Base-by-base conservation (phyloP, 2,797 vertebrate genomes). In the Pangasius macronema region DNA sequence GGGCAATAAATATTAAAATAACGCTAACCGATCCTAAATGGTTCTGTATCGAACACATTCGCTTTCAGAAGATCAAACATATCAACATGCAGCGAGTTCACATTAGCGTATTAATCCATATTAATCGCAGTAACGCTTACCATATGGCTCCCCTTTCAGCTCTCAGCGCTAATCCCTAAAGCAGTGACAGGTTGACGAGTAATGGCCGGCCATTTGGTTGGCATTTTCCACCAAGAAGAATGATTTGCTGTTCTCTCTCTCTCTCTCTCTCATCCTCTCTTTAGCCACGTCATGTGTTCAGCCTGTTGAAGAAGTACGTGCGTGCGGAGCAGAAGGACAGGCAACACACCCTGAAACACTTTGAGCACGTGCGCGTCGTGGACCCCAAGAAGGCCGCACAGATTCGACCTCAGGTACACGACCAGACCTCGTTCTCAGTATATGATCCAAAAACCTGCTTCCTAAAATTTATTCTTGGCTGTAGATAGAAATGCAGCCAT, bases 331-430 rank as follows among this genome's bases (percentile, higher is more conserved):
- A 99, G 96, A 99, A 99, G 82, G 98, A 99, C 95, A 94, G 97
- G 13, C 98, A 99, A 92, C 99, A 99, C 93, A 99, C 98, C 0
- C 95, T 99, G 3, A 99, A 99, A 92, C 97, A 99, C 92, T 99
- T 98, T 0, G 98, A 99, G 80, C 98, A 99, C 0, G 97, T 99
- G 83, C 97, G 96, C 90, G 98, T 98, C 86, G 98, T 99, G 7
- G 98, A 99, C 84, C 98, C 99, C 67, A 99, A 99, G 95, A 99
- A 99, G 93, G 99, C 98, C 0, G 97, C 97, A 2, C 98, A 99
- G 91, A 99, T 99, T 92, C 96, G 97, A 89, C 98, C 98, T 91
- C 98, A 99, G 98, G 97, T 97, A 93, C 55, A 9, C 14, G 1
- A 22, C 4, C 39, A 3, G 8, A 22, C 14, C 14, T 24, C 82